These are phyloP conservation scores for Ennomos fuscantarius DNA, from an alignment of 2,888 invertebrate genomes.

Conservation along the genomic window DNA sequence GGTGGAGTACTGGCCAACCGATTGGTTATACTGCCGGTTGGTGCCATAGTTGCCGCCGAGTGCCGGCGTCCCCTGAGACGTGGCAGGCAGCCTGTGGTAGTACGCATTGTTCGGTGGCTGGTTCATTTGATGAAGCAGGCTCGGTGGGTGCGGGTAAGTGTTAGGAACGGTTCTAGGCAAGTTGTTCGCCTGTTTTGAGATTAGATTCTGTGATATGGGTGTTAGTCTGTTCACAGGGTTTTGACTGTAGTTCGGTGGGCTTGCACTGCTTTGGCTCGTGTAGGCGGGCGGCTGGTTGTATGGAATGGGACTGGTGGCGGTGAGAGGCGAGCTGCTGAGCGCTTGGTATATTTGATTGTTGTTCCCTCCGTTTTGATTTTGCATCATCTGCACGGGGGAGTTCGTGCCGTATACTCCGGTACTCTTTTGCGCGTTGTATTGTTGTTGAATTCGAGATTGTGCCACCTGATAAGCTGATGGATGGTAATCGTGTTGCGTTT, in stretches of 20 bases:
- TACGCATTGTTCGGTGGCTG: constrained; percentile 70
- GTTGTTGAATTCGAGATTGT: constrained; percentile 68
- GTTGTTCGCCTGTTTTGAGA: constrained; percentile 63
- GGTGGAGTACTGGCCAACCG: constrained; percentile 49
- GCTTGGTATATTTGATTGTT: constrained; percentile 72
- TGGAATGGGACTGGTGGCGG: constrained; percentile 64
- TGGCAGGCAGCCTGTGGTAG: constrained; percentile 72
- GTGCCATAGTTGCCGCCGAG: constrained; percentile 56
- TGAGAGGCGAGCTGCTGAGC: constrained; percentile 61
- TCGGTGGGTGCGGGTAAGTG: constrained; percentile 70
- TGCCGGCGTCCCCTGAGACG: constrained; percentile 47
- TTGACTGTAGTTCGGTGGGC: constrained; percentile 77
- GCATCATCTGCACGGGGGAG: constrained; percentile 53
- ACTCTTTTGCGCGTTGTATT: constrained; percentile 67
- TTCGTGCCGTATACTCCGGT: constrained; percentile 65
- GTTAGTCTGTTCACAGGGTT: constrained; percentile 74
- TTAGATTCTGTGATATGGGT: constrained; percentile 64
- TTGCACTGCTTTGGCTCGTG: constrained; percentile 63
- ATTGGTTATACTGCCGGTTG: constrained; percentile 58
- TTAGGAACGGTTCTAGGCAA: constrained; percentile 68
- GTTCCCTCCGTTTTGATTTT: constrained; percentile 52
- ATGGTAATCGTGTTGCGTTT: constrained; percentile 70
- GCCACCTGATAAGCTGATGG: constrained; percentile 68
- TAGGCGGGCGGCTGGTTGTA: constrained; percentile 74
- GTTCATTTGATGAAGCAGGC: constrained; percentile 64